A percentile compares a stretch with the other conserved stretches of the same genome.
Evolutionary conservation across 2,797 vertebrate species (phyloP).

Genomic region (Peromyscus attwateri): DNA sequence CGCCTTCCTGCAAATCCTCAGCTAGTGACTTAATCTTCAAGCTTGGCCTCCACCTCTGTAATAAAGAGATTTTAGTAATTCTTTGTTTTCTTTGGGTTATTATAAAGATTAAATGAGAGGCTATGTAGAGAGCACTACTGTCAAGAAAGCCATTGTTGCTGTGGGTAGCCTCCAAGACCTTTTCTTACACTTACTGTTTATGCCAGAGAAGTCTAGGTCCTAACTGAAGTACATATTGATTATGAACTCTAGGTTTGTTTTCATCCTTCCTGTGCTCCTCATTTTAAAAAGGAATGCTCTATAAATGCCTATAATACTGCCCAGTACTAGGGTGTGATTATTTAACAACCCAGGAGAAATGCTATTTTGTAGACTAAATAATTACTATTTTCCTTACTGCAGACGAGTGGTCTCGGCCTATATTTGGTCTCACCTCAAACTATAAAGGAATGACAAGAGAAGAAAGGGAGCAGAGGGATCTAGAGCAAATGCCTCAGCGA

Average conservation of each 20-base stretch:
- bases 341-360: conserved; percentile 38
- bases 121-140: neutral
- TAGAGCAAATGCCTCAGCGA: conserved; percentile 98
- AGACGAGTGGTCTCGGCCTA: conserved; percentile 99
- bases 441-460: conserved; percentile 99
- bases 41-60: conserved; percentile 44
- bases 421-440: conserved; percentile 98
- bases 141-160: neutral
- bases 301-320: neutral
- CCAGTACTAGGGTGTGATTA: neutral
- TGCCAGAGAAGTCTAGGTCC: neutral
- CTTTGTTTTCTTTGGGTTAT: neutral
- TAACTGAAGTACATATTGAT: neutral
- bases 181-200: neutral
- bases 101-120: conserved; percentile 27
- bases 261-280: neutral
- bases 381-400: conserved; percentile 52
- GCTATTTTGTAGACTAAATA: neutral
- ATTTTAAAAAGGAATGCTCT: conserved; percentile 14
- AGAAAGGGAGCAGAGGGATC: conserved; percentile 97
- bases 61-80: conserved; percentile 9
- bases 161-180: neutral
- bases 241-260: neutral
- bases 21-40: neutral
- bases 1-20: neutral